phyloP scores from a whole-genome alignment of 2,113 vertebrate genomes.

The Pelmatolapia mariae region DNA sequence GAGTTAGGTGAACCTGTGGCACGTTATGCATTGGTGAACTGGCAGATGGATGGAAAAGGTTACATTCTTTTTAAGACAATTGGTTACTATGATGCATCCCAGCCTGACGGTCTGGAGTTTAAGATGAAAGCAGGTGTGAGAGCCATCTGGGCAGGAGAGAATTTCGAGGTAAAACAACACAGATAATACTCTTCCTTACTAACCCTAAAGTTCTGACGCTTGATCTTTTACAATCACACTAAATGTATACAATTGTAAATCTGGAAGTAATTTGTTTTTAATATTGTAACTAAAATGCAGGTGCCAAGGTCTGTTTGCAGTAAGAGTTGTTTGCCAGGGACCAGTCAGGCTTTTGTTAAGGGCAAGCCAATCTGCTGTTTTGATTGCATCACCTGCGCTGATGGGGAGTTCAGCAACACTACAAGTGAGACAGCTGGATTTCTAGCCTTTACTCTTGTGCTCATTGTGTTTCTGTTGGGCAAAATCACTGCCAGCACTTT shows the following conservation, averaged over 20 bases:
- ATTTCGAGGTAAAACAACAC: slow-evolving; percentile 37
- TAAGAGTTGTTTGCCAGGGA: slow-evolving; percentile 69
- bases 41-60: slow-evolving; percentile 63
- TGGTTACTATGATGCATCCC: slow-evolving; percentile 69
- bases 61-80: slow-evolving; percentile 65
- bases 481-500: slow-evolving; percentile 47
- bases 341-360: slow-evolving; percentile 63
- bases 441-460: slow-evolving; percentile 49
- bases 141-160: slow-evolving; percentile 65
- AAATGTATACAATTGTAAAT: background rate
- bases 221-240: background rate
- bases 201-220: background rate
- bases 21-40: slow-evolving; percentile 72
- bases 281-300: slow-evolving; percentile 24
- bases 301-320: slow-evolving; percentile 72
- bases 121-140: slow-evolving; percentile 55
- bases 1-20: slow-evolving; percentile 68
- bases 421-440: slow-evolving; percentile 71
- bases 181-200: background rate
- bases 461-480: slow-evolving; percentile 44
- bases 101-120: slow-evolving; percentile 63
- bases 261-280: background rate
- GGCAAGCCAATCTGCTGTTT: slow-evolving; percentile 77
- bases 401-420: slow-evolving; percentile 72
- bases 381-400: slow-evolving; percentile 71